A percentile compares a stretch with the other conserved stretches of the same genome.
These are phyloP conservation scores for Notechis scutatus DNA, from an alignment of 2,113 vertebrate genomes.

Conservation along the genomic window DNA sequence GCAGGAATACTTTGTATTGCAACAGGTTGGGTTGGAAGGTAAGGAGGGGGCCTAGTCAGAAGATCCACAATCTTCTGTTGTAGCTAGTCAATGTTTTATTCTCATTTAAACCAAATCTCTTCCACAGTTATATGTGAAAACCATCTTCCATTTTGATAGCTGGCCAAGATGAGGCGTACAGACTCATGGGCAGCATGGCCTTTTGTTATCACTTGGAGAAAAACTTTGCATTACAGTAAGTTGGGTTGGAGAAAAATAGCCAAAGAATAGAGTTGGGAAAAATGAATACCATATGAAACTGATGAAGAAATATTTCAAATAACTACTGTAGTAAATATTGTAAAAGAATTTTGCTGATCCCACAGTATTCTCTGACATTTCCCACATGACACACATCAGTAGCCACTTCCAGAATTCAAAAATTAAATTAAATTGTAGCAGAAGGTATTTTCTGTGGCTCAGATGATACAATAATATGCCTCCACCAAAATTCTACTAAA, in stretches of 20 bases:
- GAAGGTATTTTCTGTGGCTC: neutral
- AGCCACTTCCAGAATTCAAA: neutral
- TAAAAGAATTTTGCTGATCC: neutral
- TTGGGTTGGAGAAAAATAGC: slow-evolving; percentile 36
- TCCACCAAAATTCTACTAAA: neutral
- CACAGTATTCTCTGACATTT: neutral
- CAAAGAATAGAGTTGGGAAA: slow-evolving; percentile 32
- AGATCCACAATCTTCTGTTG: slow-evolving; percentile 21
- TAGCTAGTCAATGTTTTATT: neutral
- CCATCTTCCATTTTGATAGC: slow-evolving; percentile 45
- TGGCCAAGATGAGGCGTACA: slow-evolving; percentile 48
- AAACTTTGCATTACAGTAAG: neutral
- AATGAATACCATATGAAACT: slow-evolving; percentile 28
- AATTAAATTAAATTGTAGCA: neutral
- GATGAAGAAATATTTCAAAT: slow-evolving; percentile 32
- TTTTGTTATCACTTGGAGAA: slow-evolving; percentile 53
- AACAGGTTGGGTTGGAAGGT: neutral
- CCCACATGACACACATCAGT: rapidly evolving
- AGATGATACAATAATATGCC: neutral
- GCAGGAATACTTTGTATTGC: neutral
- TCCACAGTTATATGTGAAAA: slow-evolving; percentile 52
- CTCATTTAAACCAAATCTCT: neutral
- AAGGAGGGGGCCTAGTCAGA: neutral
- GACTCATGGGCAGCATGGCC: slow-evolving; percentile 23
- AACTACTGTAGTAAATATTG: slow-evolving; percentile 19